Base-by-base conservation (phyloP, 2,797 vertebrate genomes). In the Hippopotamyrus pictus region DNA sequence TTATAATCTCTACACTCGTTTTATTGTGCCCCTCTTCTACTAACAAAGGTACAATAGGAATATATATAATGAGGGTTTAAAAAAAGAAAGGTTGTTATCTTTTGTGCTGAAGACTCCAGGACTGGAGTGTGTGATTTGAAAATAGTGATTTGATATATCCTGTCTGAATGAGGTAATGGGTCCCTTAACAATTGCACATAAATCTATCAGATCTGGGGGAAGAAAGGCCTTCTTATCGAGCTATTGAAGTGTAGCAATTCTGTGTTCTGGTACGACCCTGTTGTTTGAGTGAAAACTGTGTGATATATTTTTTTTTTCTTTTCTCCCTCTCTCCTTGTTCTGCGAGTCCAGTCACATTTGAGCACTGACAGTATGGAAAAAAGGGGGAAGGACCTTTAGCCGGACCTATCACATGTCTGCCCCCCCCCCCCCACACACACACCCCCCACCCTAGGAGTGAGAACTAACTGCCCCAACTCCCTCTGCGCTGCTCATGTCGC, bases 201-300 rank as follows among this genome's bases (percentile, higher is more conserved):
- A 82, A 82, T 82, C 76, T 82, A 82, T 82, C 76, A 82, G 37
- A 82, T 82, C 76, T 82, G 76, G 76, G 76, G 76, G 41, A 46
- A 46, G 65, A 46, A 46, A 46, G 19, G 76, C 76, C 76, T 44
- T 14, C 76, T 82, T 82, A 82, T 82, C 76, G 76, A 82, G 76
- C 76, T 44, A 46, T 82, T 82, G 37, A 82, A 82, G 76, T 44
- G 41, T 82, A 82, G 37, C 76, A 82, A 46, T 46, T 82, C 76
- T 46, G n/a, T 12, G 41, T 22, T 41, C 76, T 57, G 88, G 88
- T 59, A 83, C 46, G 88, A 89, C 88, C 88, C 88, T 54, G 19
- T 88, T 54, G 48, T 41, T 54, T 82, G 50, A 79, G 46, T 89
- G n/a, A 83, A 89, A 76, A 76, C 79, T 89, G 46, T 89, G 50